Base-by-base conservation (phyloP, 2,888 invertebrate species). In the Drosophila birchii region DNA sequence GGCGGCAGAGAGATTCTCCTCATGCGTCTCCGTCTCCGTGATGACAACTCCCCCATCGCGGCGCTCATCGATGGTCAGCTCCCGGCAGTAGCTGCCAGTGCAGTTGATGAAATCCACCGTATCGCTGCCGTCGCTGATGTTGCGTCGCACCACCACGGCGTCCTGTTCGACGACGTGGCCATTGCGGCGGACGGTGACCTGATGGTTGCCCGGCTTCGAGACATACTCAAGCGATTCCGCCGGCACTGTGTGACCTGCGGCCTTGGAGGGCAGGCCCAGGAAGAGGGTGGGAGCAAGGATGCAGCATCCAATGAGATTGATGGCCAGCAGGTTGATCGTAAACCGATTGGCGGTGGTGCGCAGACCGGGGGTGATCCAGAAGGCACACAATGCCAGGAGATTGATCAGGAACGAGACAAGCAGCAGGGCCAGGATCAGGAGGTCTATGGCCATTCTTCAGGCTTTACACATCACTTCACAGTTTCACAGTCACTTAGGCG, bases 321-420 rank as follows among this genome's bases (percentile, higher is more conserved):
- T 92, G 76, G 92, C 89, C 56, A 93, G 81, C 69, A 93, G 79
- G 82, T 93, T 93, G 70, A 93, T 93, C 74, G 93, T 93, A 73
- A 93, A 93, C 16, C 93, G 93, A 82, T 93, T 93, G 58, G 93
- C 92, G 69, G 92, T 93, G 75, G 93, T 93, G 79, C 93, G 92
- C 75, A 93, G 81, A 73, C 91, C 91, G 59, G 93, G 93, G 75
- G 93, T 93, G 80, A 92, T 91, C 93, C 93, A 93, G 77, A 93
- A 93, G 69, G 93, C 93, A 80, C 92, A 92, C 80, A 93, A 85
- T 71, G 93, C 93, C 86, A 93, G 82, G 71, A 92, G 80, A 86
- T 93, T 93, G 71, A 92, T 91, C 79, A 90, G 81, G 76, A 92
- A 92, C 78, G 93, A 93, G 83, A 92, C 85, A 79, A 93, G 86